Base-by-base conservation (phyloP, 2,888 invertebrate species). In the Calameuta filiformis region DNA sequence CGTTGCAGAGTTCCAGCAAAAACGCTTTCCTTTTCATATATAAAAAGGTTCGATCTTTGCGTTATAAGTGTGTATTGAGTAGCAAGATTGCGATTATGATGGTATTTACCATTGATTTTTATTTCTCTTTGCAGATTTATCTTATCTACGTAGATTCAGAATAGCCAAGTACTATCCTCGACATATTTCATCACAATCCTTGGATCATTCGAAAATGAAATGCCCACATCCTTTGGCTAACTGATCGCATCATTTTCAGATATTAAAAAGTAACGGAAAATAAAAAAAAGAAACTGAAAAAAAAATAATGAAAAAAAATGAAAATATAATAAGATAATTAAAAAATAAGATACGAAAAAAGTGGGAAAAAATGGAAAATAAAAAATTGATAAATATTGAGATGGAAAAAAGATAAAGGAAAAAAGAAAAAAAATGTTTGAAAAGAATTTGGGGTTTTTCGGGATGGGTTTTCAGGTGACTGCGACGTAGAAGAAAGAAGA, bases 1-100 rank as follows among this genome's bases (percentile, higher is more conserved):
- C 69, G 9, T 56, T 80, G 85, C 87, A 87, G 87, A 87, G 87
- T 89, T 89, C 85, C 87, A 89, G 88, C 86, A 79, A 75, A 85
- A 86, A 69, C 68, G 81, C 83, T 76, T 81, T 77, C 69, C 73
- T 75, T 79, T 77, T 73, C 78, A 79, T 71, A 73, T 77, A 76
- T 71, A 82, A 82, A 84, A 83, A 83, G 87, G 87, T 78, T 76
- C 75, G 56, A 40, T 68, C 6, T 37, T 75, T 69, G 31, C 11
- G 56, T 74, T 37, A 74, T 71, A 34, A 35, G 12, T 69, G 56
- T 75, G 35, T 37, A 23, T 9, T 56, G 0, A 23, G 23, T 56
- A 56, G 9, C 2, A 15, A 56, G 9, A 56, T 9, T 56, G 56
- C 12, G n/a, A 35, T 35, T 73, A 73, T 76, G 12, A 74, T 35